phyloP scores from a whole-genome alignment of 2,113 vertebrate genomes.

The Hiodon alosoides region DNA sequence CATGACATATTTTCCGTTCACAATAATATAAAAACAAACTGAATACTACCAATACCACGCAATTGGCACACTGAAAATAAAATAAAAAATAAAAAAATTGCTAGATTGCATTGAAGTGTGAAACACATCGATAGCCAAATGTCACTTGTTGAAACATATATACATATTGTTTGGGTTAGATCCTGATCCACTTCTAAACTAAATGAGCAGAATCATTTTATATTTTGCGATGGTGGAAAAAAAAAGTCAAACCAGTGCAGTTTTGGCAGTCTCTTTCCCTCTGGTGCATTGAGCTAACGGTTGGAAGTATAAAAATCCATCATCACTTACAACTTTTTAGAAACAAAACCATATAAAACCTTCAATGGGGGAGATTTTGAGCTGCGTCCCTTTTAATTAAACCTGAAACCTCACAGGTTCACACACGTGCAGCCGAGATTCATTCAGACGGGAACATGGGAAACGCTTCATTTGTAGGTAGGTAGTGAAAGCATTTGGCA shows the following conservation, averaged over 20 bases:
- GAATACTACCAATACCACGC: constrained; percentile 13
- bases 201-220: constrained; percentile 26
- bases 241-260: neutral
- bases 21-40: constrained; percentile 21
- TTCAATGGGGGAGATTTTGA: constrained; percentile 43
- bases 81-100: constrained; percentile 31
- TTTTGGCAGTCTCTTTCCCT: constrained; percentile 10
- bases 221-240: neutral
- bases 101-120: constrained; percentile 30
- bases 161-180: constrained; percentile 48
- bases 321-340: constrained; percentile 25
- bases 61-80: constrained; percentile 15
- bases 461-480: neutral
- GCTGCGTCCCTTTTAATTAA: constrained; percentile 11
- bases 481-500: neutral
- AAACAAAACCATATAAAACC: constrained; percentile 46
- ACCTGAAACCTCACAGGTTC: neutral
- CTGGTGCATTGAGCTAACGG: constrained; percentile 13
- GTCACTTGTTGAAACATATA: constrained; percentile 53
- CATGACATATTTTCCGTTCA: constrained; percentile 36
- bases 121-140: constrained; percentile 54
- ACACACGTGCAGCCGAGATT: neutral
- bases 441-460: neutral
- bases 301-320: constrained; percentile 7
- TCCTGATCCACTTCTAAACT: constrained; percentile 35